phyloP scores from a whole-genome alignment of 2,113 vertebrate genomes.

The Chaetura pelagica region DNA sequence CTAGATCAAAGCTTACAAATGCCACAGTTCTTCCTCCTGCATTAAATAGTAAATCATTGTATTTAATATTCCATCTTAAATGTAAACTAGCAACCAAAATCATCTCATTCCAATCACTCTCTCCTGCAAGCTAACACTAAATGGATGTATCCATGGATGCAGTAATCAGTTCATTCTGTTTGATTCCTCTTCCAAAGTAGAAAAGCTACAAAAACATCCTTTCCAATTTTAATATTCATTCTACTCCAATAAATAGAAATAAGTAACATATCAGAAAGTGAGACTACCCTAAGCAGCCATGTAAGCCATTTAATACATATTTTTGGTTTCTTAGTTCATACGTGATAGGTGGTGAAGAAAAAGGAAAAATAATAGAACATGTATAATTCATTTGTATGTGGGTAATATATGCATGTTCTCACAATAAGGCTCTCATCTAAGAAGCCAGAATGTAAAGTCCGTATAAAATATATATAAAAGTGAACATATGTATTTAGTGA shows the following conservation, averaged over 20 bases:
- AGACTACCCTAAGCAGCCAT: neutral
- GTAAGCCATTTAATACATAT: neutral
- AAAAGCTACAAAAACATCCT: neutral
- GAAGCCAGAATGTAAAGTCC: constrained; percentile 1
- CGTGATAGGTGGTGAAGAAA: neutral
- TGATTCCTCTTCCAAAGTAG: constrained; percentile 4
- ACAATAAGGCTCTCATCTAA: neutral
- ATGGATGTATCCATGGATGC: neutral
- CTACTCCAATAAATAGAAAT: neutral
- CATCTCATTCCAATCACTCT: neutral
- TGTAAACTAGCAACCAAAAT: neutral
- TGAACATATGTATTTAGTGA: neutral
- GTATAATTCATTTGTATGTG: neutral
- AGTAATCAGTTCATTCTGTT: constrained; percentile 21
- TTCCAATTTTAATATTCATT: constrained; percentile 13
- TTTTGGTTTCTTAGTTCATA: neutral
- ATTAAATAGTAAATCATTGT: constrained; percentile 12
- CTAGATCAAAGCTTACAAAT: neutral
- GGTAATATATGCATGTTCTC: neutral
- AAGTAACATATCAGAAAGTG: neutral
- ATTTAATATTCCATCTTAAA: constrained; percentile 28
- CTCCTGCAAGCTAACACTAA: neutral
- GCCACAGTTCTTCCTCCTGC: neutral
- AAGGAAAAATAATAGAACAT: neutral
- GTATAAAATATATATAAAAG: constrained; percentile 13